Base-by-base conservation (phyloP, 2,888 invertebrate genomes). In the Pristionchus entomophagus region DNA sequence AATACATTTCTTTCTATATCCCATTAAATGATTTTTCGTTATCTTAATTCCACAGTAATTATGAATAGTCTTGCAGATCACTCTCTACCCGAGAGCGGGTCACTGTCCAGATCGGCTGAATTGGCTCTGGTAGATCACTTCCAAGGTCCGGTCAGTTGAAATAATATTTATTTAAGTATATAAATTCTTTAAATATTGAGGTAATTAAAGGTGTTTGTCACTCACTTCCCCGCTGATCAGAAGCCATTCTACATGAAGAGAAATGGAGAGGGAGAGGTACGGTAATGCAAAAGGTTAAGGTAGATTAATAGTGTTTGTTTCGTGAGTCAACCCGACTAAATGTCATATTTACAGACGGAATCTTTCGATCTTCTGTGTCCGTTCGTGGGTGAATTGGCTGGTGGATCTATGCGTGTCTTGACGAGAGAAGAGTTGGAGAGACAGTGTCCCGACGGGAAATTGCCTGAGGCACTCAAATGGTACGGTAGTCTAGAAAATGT, bases 341-440 rank as follows among this genome's bases (percentile, higher is more conserved):
- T 41, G 19, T 73, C n/a, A 5, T 22, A 41, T 5, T 87, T 86
- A 17, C 82, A 92, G 94, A 95, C 94, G 2, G 93, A 94, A 51
- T 94, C 95, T 86, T 95, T 99, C 90, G 99, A 99, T 94, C 95
- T 99, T 0, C 94, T 99, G 29, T 96, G 96, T 86, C 97, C 98
- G 3, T 95, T 95, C 56, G 96, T 98, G 32, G 99, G 99, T 0
- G 99, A 99, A 95, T 94, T 99, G 32, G 96, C 96, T 85, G 99
- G 99, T 8, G 99, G 99, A 0, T 97, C 98, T 94, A 95, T 99
- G 22, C 96, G 99, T 91, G 98, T 99, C 94, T 95, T 96, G 91
- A 94, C 96, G 94, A 96, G 96, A 88, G 94, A 95, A 0, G 95
- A 95, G 84, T 94, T 84, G 65, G 83, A 84, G 65, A n/a, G 22